These are phyloP conservation scores for Diploptera punctata DNA, from an alignment of 2,888 invertebrate genomes.

Conservation along the genomic window DNA sequence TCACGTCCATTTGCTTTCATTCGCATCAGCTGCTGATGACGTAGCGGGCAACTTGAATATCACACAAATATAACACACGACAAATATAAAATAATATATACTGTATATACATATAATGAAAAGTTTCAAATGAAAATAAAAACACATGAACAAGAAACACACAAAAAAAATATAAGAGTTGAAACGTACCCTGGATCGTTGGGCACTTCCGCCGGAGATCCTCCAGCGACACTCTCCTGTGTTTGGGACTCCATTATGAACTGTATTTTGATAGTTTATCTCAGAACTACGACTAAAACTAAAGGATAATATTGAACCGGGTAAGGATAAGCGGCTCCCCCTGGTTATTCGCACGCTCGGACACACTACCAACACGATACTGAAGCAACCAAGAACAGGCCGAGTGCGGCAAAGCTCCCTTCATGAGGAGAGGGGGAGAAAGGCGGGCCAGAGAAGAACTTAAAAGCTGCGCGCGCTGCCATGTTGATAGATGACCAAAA, in stretches of 20 bases:
- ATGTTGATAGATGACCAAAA: slow-evolving; percentile 54
- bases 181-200: slow-evolving; percentile 89
- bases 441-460: slow-evolving; percentile 39
- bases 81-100: background rate
- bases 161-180: background rate
- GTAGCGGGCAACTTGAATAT: background rate
- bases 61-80: background rate
- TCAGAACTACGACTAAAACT: slow-evolving; percentile 66
- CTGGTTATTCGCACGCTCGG: slow-evolving; percentile 67
- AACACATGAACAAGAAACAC: background rate
- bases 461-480: slow-evolving; percentile 53
- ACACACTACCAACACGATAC: slow-evolving; percentile 75
- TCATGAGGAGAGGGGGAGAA: slow-evolving; percentile 14
- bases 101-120: background rate
- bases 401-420: slow-evolving; percentile 15
- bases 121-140: background rate
- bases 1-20: background rate
- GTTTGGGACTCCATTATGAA: slow-evolving; percentile 74
- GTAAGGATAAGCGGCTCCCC: slow-evolving; percentile 66
- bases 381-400: slow-evolving; percentile 59
- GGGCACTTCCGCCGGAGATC: slow-evolving; percentile 89
- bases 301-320: slow-evolving; percentile 54
- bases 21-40: background rate
- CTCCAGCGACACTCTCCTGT: slow-evolving; percentile 77
- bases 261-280: slow-evolving; percentile 42